Base-by-base conservation (phyloP, 2,797 vertebrate genomes). In the Microctenopoma steveboyesi region DNA sequence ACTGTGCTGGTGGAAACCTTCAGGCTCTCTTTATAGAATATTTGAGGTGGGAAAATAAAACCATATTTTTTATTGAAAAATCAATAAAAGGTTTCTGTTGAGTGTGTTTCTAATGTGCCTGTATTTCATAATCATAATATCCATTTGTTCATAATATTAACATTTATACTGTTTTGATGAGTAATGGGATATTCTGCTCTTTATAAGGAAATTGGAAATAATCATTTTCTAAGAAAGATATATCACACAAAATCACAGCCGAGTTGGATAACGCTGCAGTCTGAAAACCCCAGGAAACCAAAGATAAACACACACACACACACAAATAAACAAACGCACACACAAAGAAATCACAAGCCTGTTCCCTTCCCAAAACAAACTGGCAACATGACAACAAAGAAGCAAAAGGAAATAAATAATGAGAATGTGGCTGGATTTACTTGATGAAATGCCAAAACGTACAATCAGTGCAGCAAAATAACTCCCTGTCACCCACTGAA, bases 371-470 rank as follows among this genome's bases (percentile, higher is more conserved):
- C 66, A 66, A 69, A 86, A 72, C 70, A 67, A 82, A 75, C 60
- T 67, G 58, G 57, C 45, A 74, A 72, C 64, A 73, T 56, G 71
- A 75, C 65, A 82, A 68, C 60, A 74, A 82, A 75, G 69, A 69
- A 33, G 59, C 48, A 42, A 70, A 69, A 53, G 37, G 46, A 84
- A 69, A 68, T 58, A 83, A 80, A 84, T 78, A 79, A 70, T 47
- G 47, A 80, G 61, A 74, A 78, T 72, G 62, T 15, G 14, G 46
- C 56, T 60, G 74, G 66, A 72, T 79, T 73, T 78, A 58, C 39
- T 74, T 77, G 63, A 70, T 79, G 64, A 76, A 78, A 63, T 69
- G 77, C 75, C 78, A 83, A 83, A 80, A 79, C 55, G 52, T 75
- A 40, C 74, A 80, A 59, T 81, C 63, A 47, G 39, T 49, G 69